phyloP scores from a whole-genome alignment of 2,888 invertebrate genomes.

The Morpho helenor region DNA sequence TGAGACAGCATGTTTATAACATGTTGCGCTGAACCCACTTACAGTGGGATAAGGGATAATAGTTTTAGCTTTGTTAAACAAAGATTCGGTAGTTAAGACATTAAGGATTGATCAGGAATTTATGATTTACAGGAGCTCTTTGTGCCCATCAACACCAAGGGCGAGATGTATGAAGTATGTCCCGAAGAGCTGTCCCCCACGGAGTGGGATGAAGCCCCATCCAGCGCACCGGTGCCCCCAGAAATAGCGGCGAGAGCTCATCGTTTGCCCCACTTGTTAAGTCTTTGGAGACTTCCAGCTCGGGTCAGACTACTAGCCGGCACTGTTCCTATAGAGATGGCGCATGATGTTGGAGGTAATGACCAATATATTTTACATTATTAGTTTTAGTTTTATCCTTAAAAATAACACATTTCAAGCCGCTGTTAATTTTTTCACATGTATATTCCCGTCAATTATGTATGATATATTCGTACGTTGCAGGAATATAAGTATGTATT shows the following conservation, averaged over 20 bases:
- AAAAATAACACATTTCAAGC: too few relatives aligned
- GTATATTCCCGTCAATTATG: too few relatives aligned
- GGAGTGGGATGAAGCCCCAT: conserved; percentile 73
- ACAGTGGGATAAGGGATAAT: too few relatives aligned
- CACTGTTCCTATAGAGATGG: conserved; percentile 78
- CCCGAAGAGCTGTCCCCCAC: conserved; percentile 74
- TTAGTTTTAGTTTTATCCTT: background rate
- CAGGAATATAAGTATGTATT: background rate
- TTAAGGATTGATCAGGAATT: background rate
- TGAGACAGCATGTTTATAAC: too few relatives aligned
- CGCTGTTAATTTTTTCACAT: too few relatives aligned
- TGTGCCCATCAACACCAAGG: conserved; percentile 86
- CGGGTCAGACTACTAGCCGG: conserved; percentile 80
- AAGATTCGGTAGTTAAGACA: too few relatives aligned
- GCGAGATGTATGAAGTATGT: conserved; percentile 84
- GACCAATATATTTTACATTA: too few relatives aligned
- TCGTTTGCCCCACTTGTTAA: conserved; percentile 74
- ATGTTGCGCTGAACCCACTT: too few relatives aligned
- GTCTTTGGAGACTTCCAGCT: conserved; percentile 78
- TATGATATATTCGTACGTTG: too few relatives aligned
- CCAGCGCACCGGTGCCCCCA: conserved; percentile 55
- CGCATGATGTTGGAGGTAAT: conserved; percentile 82
- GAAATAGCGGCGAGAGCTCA: conserved; percentile 78
- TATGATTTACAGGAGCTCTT: conserved; percentile 80
- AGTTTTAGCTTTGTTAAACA: too few relatives aligned